These are phyloP conservation scores for Myotis daubentonii DNA, from an alignment of 2,797 vertebrate species.

Conservation along the genomic window DNA sequence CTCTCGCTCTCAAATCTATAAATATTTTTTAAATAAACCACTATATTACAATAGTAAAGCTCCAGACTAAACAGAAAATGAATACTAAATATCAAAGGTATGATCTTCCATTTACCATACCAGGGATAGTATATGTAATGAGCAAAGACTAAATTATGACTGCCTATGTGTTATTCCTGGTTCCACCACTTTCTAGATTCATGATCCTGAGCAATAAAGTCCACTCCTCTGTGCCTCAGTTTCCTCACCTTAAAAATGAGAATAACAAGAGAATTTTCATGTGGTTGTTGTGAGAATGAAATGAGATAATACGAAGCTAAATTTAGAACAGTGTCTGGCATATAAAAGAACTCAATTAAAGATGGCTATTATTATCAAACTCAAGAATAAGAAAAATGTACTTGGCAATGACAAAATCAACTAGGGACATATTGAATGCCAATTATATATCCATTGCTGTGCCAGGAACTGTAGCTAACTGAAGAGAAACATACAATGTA, in stretches of 20 bases:
- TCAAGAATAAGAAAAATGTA: slow-evolving; percentile 63
- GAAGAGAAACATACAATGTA: slow-evolving; percentile 4
- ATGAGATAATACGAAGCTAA: slow-evolving; percentile 49
- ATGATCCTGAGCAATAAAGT: neutral
- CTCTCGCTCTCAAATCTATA: neutral
- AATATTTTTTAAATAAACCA: neutral
- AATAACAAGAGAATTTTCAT: slow-evolving; percentile 27
- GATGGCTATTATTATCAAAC: slow-evolving; percentile 64
- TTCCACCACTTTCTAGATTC: neutral
- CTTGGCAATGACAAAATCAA: slow-evolving; percentile 72
- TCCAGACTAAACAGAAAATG: slow-evolving; percentile 42
- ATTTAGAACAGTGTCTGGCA: slow-evolving; percentile 56
- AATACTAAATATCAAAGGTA: slow-evolving; percentile 16
- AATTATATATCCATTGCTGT: slow-evolving; percentile 34
- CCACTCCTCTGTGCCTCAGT: neutral
- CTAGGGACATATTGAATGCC: slow-evolving; percentile 62
- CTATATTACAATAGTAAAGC: slow-evolving; percentile 33
- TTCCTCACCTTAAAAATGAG: slow-evolving; percentile 49
- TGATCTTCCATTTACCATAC: neutral
- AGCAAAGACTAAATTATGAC: slow-evolving; percentile 25
- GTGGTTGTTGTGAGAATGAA: slow-evolving; percentile 36
- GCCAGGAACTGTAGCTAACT: slow-evolving; percentile 50
- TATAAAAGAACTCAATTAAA: slow-evolving; percentile 61
- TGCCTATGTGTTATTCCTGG: neutral
- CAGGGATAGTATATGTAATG: neutral